phyloP scores from a whole-genome alignment of 2,888 invertebrate species.

The Drosophila formosana region DNA sequence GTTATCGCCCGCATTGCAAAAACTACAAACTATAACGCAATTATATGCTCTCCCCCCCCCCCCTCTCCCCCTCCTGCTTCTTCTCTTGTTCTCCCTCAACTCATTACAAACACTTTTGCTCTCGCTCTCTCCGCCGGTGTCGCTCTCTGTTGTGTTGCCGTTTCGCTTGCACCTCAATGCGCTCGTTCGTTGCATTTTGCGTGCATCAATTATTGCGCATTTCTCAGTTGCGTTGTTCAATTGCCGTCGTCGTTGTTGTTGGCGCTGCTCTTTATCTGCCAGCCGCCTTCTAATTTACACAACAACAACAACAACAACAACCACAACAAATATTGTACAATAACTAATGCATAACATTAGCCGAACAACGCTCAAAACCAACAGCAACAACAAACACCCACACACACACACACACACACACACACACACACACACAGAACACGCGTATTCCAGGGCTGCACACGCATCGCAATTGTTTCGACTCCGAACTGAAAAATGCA shows the following conservation, averaged over 20 bases:
- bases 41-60: conserved; percentile 51
- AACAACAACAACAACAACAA: conserved; percentile 45
- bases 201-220: conserved; percentile 80
- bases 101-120: conserved; percentile 41
- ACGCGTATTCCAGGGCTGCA: conserved; percentile 15
- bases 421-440: not conserved
- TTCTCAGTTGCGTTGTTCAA: conserved; percentile 71
- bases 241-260: conserved; percentile 36
- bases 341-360: conserved; percentile 70
- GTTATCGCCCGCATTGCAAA: conserved; percentile 61
- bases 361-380: conserved; percentile 21
- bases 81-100: conserved; percentile 38
- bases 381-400: not conserved
- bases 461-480: not conserved
- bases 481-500: not conserved
- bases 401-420: not conserved
- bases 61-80: too few species aligned
- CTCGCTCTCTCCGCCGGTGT: not conserved
- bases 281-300: conserved; percentile 77
- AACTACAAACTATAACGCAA: conserved; percentile 75
- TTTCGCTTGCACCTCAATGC: conserved; percentile 52
- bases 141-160: conserved; percentile 4
- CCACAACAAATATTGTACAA: conserved; percentile 59
- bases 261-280: conserved; percentile 63
- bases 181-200: conserved; percentile 71